Evolutionary conservation across 2,113 vertebrate species (phyloP).

Genomic region (Phrynosoma blainvillii): DNA sequence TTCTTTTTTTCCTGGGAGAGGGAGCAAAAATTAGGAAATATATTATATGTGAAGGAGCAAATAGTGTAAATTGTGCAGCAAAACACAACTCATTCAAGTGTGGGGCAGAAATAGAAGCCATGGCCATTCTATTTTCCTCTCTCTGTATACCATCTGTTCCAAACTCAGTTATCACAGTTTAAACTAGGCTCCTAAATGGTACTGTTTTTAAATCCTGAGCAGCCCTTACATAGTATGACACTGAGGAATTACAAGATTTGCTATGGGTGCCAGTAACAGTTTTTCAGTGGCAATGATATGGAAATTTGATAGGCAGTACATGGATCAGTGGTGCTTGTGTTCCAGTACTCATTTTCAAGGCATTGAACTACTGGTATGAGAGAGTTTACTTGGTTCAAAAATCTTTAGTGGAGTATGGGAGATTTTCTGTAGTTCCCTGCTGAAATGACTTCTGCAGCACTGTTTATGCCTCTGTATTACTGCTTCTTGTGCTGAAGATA

Average conservation of each 20-base stretch:
- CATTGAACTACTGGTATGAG: not conserved
- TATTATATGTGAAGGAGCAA: not conserved
- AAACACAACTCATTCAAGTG: not conserved
- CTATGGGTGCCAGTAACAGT: not conserved
- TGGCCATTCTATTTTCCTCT: not conserved
- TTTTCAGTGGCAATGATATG: not conserved
- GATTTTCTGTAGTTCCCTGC: not conserved
- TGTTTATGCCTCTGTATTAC: not conserved
- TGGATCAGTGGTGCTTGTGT: not conserved
- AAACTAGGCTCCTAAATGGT: not conserved
- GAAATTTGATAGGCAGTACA: not conserved
- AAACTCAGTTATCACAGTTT: not conserved
- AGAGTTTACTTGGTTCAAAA: not conserved
- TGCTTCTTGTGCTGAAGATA: slow-evolving; percentile 19
- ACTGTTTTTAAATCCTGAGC: not conserved
- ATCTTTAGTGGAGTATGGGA: not conserved
- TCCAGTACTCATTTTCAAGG: not conserved
- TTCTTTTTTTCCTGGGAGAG: fast-evolving
- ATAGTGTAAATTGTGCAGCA: not conserved
- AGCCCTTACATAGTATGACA: not conserved
- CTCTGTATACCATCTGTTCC: not conserved
- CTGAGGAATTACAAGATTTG: not conserved
- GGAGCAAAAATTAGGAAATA: not conserved
- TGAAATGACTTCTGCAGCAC: not conserved
- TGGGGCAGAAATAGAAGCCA: not conserved